phyloP scores from a whole-genome alignment of 2,888 invertebrate species.

The Siphonodentalium dalli region DNA sequence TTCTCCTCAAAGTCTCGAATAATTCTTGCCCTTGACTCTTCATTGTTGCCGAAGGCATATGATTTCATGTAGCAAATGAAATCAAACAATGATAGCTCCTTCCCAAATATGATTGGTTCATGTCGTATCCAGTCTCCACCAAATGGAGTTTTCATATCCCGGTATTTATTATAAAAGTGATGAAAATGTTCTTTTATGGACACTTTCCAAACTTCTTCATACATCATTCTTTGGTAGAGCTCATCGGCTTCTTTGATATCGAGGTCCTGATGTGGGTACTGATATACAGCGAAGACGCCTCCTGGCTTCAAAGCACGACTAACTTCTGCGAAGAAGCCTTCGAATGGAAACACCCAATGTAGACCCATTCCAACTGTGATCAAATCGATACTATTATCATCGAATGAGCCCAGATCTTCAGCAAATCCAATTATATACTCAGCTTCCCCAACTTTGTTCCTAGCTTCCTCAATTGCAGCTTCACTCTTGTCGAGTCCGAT shows the following conservation, averaged over 20 bases:
- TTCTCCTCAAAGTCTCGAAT: too few relatives aligned
- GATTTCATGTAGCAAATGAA: too few relatives aligned
- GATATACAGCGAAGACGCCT: conserved; percentile 63
- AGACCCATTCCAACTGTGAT: conserved; percentile 65
- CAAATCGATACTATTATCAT: conserved; percentile 49
- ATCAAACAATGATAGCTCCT: too few relatives aligned
- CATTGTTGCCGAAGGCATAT: too few relatives aligned
- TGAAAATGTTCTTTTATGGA: too few relatives aligned
- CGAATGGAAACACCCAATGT: conserved; percentile 67
- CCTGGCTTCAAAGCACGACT: conserved; percentile 63
- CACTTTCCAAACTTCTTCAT: too few relatives aligned
- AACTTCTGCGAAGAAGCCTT: conserved; percentile 65
- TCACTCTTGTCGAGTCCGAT: conserved; percentile 66
- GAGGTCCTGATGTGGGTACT: conserved; percentile 37
- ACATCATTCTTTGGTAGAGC: too few relatives aligned
- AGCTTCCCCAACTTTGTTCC: conserved; percentile 38
- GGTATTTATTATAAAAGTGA: too few relatives aligned
- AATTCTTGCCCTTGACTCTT: too few relatives aligned
- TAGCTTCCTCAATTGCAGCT: conserved; percentile 65
- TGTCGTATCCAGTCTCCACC: too few relatives aligned
- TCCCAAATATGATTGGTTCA: too few relatives aligned
- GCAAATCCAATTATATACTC: conserved; percentile 57
- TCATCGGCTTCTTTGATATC: conserved; percentile 31
- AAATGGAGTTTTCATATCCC: too few relatives aligned
- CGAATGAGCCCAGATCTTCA: conserved; percentile 58